Conservation (phyloP, 92 coral and sea anemone species). For the Phenganax marumi region DNA sequence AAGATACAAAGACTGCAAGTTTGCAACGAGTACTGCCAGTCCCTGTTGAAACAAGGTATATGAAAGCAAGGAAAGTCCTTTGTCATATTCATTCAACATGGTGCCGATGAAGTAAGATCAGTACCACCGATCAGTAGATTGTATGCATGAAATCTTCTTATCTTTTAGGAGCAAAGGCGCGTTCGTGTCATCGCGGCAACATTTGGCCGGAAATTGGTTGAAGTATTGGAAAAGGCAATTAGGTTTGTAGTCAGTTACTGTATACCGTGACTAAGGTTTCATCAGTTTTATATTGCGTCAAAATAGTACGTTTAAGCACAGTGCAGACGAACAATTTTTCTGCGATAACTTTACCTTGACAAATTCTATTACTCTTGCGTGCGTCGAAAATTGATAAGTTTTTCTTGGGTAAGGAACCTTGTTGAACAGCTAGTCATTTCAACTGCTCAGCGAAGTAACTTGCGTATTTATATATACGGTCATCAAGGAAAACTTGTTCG, state of each 20-base stretch:
- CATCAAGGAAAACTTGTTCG: no score
- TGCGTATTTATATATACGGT: no score
- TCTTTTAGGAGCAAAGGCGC: conserved; percentile 31
- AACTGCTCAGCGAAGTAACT: no score
- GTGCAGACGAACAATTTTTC: conserved; percentile 28
- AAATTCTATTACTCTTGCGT: background rate
- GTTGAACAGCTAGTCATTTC: no score
- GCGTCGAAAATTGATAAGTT: no score
- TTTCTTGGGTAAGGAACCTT: no score
- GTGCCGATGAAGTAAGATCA: background rate
- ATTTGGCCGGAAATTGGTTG: conserved; percentile 89
- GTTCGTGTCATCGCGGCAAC: conserved; percentile 78
- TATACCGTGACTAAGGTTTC: conserved; percentile 3
- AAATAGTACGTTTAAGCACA: background rate
- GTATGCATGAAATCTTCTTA: no score
- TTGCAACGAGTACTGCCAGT: background rate
- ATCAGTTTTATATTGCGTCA: background rate
- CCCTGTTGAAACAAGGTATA: conserved; percentile 15
- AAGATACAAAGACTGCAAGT: conserved; percentile 15
- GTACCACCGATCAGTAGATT: no score
- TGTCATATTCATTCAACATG: background rate
- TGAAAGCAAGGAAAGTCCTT: background rate
- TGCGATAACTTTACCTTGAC: background rate
- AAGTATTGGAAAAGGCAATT: conserved; percentile 86
- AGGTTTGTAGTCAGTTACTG: conserved; percentile 50